A percentile compares a stretch with the other conserved stretches of the same genome.
Conservation (phyloP, 2,888 invertebrate species). For the Zaprionus bogoriensis region DNA sequence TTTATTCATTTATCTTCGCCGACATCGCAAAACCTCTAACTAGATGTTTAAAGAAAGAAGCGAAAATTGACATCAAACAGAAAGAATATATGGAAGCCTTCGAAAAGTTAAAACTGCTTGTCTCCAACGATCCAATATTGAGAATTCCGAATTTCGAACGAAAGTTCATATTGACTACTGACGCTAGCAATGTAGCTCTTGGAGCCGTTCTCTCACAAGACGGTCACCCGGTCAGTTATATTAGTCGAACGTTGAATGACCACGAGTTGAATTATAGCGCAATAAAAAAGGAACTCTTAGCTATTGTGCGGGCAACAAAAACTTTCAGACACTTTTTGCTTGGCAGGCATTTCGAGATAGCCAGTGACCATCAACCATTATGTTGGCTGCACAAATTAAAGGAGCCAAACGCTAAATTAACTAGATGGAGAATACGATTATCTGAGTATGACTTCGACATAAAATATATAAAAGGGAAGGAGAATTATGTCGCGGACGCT, state of each 20-base stretch:
- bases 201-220: conserved; percentile 1
- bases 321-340: conserved; percentile 7
- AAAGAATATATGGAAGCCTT: conserved; percentile 6
- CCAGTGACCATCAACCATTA: neutral
- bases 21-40: conserved; percentile 8
- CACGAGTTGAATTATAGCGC: conserved; percentile 7
- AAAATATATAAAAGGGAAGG: neutral
- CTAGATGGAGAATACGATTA: neutral
- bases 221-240: neutral
- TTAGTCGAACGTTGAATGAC: conserved; percentile 2
- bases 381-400: neutral
- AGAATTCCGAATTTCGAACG: conserved; percentile 7
- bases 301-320: conserved; percentile 10
- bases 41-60: neutral
- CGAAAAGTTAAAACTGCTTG: conserved; percentile 1
- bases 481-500: neutral
- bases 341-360: neutral
- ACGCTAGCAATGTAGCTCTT: conserved; percentile 5
- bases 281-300: conserved; percentile 3
- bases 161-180: conserved; percentile 3
- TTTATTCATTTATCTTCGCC: too few relatives aligned
- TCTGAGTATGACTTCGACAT: neutral
- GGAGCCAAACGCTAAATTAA: neutral
- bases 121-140: conserved; percentile 6
- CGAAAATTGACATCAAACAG: neutral